Base-by-base conservation (phyloP, 2,888 invertebrate genomes). In the Coremacera marginata region DNA sequence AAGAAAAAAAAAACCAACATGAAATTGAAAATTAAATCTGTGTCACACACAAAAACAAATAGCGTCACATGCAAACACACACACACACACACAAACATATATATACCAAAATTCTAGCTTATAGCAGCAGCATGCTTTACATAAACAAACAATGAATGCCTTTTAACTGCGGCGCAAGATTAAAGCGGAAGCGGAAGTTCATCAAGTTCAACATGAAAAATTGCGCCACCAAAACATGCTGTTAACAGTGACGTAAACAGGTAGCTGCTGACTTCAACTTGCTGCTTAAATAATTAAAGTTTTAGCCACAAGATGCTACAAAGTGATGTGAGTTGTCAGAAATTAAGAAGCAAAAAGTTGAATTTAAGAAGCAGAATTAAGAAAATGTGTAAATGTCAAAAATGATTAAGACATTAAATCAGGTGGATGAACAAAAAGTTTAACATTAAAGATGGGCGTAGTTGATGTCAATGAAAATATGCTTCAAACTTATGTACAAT, bases 21-120 rank as follows among this genome's bases (percentile, higher is more conserved):
- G 25, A 63, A 63, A 63, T 63, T 63, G 63, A 63, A 63, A 31
- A 31, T 63, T 63, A 34, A 63, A 63, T 63, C 63, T 63, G 63
- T 63, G 63, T 31, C 63, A 63, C 11, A 27, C 63, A 63, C 11
- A 27, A 63, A 63, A 31, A 63, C 63, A 63, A 63, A 34, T n/a
- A 11, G 57, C 8, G 25, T 14, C 25, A 63, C 63, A n/a, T 31
- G 34, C 27, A 63, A 19, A 63, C 31, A 63, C 63, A 63, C 27
- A 63, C 34, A 34, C 11, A 63, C 8, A 55, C 55, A 55, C n/a
- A n/a, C n/a, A n/a, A n/a, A n/a, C n/a, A n/a, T n/a, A n/a, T n/a
- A n/a, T n/a, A n/a, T n/a, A 62, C 31, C 14, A 2, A 34, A 27
- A 14, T 63, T 14, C 57, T 27, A 14, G 16, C 25, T 60, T 60